Evolutionary conservation across 2,113 vertebrate genomes (phyloP).

Genomic region (Osmerus eperlanus): DNA sequence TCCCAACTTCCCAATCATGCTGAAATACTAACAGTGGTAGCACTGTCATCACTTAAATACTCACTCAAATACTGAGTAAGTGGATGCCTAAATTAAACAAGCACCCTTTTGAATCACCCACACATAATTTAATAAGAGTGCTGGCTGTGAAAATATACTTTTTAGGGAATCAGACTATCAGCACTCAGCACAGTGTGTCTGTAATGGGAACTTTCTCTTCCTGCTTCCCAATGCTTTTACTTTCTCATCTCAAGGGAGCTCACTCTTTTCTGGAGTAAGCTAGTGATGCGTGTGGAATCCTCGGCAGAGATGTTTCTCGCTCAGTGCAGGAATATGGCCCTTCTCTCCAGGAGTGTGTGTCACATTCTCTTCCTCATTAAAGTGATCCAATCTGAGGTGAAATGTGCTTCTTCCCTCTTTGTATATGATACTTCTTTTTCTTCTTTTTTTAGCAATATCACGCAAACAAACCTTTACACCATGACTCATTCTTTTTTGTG

Average conservation of each 20-base stretch:
- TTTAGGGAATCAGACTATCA: background rate
- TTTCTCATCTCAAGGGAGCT: constrained; percentile 84
- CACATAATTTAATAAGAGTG: no score
- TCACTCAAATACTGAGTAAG: no score
- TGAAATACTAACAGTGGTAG: no score
- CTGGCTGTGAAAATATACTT: background rate
- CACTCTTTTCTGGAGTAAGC: constrained; percentile 98
- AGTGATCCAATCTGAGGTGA: constrained; percentile 99
- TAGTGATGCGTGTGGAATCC: constrained; percentile 91
- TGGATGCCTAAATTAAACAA: no score
- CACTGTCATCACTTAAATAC: no score
- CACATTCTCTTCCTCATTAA: constrained; percentile 99
- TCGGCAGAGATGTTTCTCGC: constrained; percentile 90
- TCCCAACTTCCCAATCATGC: no score
- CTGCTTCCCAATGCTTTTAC: background rate
- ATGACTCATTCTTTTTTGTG: background rate
- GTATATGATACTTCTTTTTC: no score
- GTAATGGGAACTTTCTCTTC: no score
- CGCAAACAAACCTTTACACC: background rate
- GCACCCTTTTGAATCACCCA: no score
- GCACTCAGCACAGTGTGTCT: no score
- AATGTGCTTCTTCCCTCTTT: constrained; percentile 20
- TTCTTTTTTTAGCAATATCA: background rate
- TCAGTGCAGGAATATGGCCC: constrained; percentile 90
- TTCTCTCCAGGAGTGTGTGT: constrained; percentile 95